phyloP scores from a whole-genome alignment of 2,797 vertebrate species.

The Helostoma temminkii region DNA sequence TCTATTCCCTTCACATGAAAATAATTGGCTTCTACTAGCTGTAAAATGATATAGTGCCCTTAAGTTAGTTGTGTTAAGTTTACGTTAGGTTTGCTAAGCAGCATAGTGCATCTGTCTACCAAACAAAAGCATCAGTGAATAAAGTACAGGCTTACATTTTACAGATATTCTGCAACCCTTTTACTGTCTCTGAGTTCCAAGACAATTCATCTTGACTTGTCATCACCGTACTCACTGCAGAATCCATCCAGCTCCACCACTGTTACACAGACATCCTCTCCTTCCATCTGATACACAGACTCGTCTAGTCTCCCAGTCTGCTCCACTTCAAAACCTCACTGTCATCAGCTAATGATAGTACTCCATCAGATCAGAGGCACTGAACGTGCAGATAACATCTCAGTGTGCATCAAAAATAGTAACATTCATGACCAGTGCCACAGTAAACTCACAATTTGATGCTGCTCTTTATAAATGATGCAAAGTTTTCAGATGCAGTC shows the following conservation, averaged over 20 bases:
- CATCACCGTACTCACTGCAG: background rate
- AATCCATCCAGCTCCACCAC: background rate
- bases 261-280: background rate
- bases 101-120: no score
- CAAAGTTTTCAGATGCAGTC: constrained; percentile 14
- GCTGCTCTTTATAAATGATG: constrained; percentile 20
- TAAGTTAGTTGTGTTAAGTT: no score
- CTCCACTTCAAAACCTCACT: constrained; percentile 6
- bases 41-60: no score
- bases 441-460: constrained; percentile 12
- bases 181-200: background rate
- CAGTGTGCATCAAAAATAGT: constrained; percentile 12
- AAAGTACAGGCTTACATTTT: no score
- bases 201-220: background rate
- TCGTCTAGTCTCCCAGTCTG: background rate
- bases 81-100: no score
- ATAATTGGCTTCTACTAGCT: no score
- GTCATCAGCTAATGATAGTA: constrained; percentile 1
- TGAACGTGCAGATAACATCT: background rate
- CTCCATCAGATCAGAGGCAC: background rate
- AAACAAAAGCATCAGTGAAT: no score
- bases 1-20: no score
- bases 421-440: constrained; percentile 20
- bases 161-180: background rate
- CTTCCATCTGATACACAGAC: background rate